Evolutionary conservation across 2,113 vertebrate genomes (phyloP).

Genomic region (Caracal caracal): DNA sequence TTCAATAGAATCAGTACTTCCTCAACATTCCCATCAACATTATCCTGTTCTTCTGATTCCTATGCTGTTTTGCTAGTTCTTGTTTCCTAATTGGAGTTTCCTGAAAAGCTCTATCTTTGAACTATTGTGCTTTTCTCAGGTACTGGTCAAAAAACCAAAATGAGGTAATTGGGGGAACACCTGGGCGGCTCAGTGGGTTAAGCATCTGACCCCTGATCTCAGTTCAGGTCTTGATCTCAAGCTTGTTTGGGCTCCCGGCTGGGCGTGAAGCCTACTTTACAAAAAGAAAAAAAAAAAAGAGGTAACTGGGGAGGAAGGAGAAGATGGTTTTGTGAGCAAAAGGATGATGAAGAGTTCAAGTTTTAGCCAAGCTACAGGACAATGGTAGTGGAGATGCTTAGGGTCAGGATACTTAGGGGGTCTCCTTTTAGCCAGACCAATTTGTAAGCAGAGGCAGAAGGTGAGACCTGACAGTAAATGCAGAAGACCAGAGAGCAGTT

Average conservation of each 20-base stretch:
- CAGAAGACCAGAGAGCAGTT: background rate
- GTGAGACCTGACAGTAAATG: background rate
- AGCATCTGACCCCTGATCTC: too few relatives aligned
- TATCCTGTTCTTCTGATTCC: background rate
- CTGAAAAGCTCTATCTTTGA: constrained; percentile 24
- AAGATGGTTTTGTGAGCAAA: background rate
- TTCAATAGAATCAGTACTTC: background rate
- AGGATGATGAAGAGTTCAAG: background rate
- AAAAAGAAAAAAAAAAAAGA: background rate
- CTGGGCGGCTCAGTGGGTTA: too few relatives aligned
- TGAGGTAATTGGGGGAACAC: background rate
- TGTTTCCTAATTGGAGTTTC: background rate
- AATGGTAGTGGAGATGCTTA: background rate
- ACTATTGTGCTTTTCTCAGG: constrained; percentile 9
- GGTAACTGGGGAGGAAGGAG: background rate
- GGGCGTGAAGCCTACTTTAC: too few relatives aligned
- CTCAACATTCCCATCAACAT: background rate
- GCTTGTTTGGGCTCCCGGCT: too few relatives aligned
- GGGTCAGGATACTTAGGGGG: background rate
- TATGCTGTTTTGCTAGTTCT: background rate
- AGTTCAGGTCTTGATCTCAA: too few relatives aligned
- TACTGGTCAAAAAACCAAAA: constrained; percentile 21
- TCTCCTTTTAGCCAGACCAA: background rate
- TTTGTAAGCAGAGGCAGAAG: background rate
- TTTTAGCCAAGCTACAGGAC: background rate